Percentiles rank a stretch among this genome's conserved stretches.
phyloP scores from a whole-genome alignment of 2,797 vertebrate genomes.

The Xenopus petersii region DNA sequence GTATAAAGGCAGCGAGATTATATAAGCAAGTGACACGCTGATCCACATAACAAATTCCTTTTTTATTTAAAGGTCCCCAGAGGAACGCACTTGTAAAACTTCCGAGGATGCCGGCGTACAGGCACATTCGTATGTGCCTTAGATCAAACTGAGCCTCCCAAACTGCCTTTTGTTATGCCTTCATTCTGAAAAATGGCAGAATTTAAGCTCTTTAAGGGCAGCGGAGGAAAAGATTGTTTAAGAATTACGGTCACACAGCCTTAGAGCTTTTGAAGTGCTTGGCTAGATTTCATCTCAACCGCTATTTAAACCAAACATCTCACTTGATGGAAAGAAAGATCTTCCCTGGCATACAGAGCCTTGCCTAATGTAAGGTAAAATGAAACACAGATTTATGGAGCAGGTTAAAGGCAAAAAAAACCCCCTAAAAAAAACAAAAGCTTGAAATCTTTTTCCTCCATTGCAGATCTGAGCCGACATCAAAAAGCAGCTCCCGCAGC shows the following conservation, averaged over 20 bases:
- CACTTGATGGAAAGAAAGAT: slow-evolving; percentile 4
- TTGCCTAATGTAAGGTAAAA: not conserved
- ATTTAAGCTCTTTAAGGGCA: slow-evolving; percentile 24
- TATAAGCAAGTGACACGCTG: not conserved
- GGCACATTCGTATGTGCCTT: not conserved
- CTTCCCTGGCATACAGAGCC: slow-evolving; percentile 26
- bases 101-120: not conserved
- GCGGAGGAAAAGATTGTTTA: slow-evolving; percentile 7
- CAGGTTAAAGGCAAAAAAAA: not conserved
- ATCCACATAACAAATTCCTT: not conserved
- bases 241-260: slow-evolving; percentile 7
- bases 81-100: not conserved
- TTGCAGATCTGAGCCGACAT: not conserved
- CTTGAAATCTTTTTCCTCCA: not conserved
- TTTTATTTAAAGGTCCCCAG: slow-evolving; percentile 7
- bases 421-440: not conserved
- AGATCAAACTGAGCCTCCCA: slow-evolving; percentile 18
- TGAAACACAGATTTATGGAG: not conserved
- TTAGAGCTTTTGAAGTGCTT: slow-evolving; percentile 3
- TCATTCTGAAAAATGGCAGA: slow-evolving; percentile 32
- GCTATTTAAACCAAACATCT: slow-evolving; percentile 26
- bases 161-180: slow-evolving; percentile 6
- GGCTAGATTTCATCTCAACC: slow-evolving; percentile 26
- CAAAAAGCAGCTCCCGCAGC: not conserved
- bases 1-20: not conserved